These are phyloP conservation scores for Collichthys lucidus DNA, from an alignment of 2,113 vertebrate species.

Conservation along the genomic window DNA sequence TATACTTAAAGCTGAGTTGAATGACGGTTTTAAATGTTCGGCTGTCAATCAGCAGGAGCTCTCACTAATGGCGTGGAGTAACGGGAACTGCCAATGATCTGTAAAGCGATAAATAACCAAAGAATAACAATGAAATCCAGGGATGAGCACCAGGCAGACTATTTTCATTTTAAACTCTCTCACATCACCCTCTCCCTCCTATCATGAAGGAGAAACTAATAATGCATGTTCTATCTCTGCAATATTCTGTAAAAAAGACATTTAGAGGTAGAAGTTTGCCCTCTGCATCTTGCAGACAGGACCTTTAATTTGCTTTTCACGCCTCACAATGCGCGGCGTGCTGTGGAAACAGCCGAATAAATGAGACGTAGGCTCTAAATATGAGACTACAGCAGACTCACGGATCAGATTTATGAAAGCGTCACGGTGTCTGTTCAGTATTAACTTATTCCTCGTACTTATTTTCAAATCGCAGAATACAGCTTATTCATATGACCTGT, in stretches of 20 bases:
- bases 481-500: too few species aligned
- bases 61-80: neutral
- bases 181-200: too few species aligned
- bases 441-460: neutral
- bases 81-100: neutral
- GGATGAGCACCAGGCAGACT: neutral
- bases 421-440: too few species aligned
- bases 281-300: too few species aligned
- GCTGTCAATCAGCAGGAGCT: conserved; percentile 9
- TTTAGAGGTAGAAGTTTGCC: too few species aligned
- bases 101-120: neutral
- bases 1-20: neutral
- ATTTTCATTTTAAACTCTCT: neutral
- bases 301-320: too few species aligned
- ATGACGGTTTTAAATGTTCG: neutral
- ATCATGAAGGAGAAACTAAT: too few species aligned
- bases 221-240: too few species aligned
- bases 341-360: neutral
- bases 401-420: neutral
- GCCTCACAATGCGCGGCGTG: neutral
- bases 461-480: neutral
- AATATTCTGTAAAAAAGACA: too few species aligned
- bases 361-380: neutral
- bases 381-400: neutral
- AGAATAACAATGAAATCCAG: neutral